Evolutionary conservation across 2,113 vertebrate genomes (phyloP).

Genomic region (Muscicapa adusta): DNA sequence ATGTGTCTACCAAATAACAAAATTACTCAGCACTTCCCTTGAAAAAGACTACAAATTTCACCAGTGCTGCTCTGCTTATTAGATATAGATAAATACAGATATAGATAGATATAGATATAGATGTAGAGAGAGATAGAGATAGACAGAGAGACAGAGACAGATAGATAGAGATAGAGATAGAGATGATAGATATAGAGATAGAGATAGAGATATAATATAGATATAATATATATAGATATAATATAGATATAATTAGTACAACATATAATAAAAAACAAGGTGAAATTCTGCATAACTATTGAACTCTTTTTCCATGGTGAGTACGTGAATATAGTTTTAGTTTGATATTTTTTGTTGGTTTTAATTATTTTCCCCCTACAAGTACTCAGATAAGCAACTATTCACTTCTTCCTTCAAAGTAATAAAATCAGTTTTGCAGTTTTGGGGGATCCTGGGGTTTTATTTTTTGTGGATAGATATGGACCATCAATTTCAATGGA

Average conservation of each 20-base stretch:
- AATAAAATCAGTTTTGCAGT: not conserved
- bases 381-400: not conserved
- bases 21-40: not conserved
- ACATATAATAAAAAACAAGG: not conserved
- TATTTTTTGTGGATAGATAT: not conserved
- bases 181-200: too few relatives aligned
- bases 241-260: not conserved
- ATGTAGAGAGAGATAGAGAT: too few relatives aligned
- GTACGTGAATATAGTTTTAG: not conserved
- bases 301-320: not conserved
- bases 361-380: not conserved
- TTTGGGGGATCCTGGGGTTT: fast-evolving
- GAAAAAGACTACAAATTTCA: not conserved
- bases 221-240: not conserved
- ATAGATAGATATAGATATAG: too few relatives aligned
- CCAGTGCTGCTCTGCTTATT: not conserved
- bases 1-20: not conserved
- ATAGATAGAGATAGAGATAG: too few relatives aligned
- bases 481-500: not conserved
- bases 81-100: too few relatives aligned
- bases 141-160: too few relatives aligned
- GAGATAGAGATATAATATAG: too few relatives aligned
- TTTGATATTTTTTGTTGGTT: not conserved
- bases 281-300: not conserved
- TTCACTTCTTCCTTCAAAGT: not conserved